Evolutionary conservation across 1,140 invertebrate genomes (phyloP).

Genomic region (Macrobrachium nipponense): DNA sequence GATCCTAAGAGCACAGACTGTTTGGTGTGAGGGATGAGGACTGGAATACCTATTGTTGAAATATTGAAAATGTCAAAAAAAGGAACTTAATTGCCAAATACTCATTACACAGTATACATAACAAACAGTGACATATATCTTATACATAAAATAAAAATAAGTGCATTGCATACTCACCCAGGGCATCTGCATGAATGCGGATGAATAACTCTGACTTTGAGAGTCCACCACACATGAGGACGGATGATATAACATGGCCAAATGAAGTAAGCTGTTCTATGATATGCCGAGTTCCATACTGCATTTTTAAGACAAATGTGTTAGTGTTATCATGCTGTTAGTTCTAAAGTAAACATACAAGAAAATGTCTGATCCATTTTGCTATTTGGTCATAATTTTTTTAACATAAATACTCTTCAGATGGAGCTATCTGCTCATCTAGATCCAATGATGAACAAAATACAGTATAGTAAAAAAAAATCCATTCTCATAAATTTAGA

Average conservation of each 20-base stretch:
- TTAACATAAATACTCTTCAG: too few relatives aligned
- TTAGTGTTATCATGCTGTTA: too few relatives aligned
- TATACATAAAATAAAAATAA: not conserved
- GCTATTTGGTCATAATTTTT: too few relatives aligned
- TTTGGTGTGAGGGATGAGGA: constrained; percentile 71
- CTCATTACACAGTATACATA: not conserved
- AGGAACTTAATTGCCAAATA: not conserved
- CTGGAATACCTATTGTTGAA: constrained; percentile 66
- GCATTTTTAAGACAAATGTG: constrained; percentile 63
- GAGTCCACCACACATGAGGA: constrained; percentile 90
- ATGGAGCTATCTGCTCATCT: too few relatives aligned
- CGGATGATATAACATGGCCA: constrained; percentile 76
- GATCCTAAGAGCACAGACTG: constrained; percentile 89
- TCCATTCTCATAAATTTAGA: too few relatives aligned
- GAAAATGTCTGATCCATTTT: too few relatives aligned
- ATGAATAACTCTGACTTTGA: constrained; percentile 87
- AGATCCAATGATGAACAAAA: too few relatives aligned
- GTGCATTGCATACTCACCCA: constrained; percentile 68
- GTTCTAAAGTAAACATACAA: too few relatives aligned
- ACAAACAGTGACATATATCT: not conserved
- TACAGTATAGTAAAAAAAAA: too few relatives aligned
- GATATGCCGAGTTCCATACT: constrained; percentile 94
- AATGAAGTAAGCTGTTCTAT: constrained; percentile 78
- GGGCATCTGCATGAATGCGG: constrained; percentile 87
- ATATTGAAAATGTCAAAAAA: constrained; percentile 44